Evolutionary conservation across 2,797 vertebrate genomes (phyloP).

Genomic region (Eutrigla gurnardus): DNA sequence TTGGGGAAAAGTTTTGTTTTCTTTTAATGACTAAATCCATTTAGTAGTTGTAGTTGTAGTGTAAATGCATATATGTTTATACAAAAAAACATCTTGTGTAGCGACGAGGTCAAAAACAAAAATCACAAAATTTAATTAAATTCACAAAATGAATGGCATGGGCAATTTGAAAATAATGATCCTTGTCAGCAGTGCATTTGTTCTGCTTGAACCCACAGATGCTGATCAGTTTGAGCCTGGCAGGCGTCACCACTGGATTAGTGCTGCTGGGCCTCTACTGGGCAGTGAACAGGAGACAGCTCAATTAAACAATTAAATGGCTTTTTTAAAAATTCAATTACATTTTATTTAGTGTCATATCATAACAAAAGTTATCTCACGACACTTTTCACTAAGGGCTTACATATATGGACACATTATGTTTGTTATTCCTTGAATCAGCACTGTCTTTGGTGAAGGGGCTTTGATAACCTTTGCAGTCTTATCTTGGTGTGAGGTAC

Average conservation of each 20-base stretch:
- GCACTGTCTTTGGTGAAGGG: not conserved
- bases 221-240: constrained; percentile 6
- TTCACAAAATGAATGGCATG: too few relatives aligned
- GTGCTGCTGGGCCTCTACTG: constrained; percentile 13
- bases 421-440: not conserved
- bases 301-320: not conserved
- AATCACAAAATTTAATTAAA: not conserved
- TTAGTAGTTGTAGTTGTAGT: not conserved
- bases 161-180: not conserved
- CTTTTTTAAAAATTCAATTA: too few relatives aligned
- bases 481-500: not conserved
- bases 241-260: not conserved
- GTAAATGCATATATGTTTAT: not conserved
- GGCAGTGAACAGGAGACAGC: not conserved
- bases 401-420: not conserved
- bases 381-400: too few relatives aligned
- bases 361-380: too few relatives aligned
- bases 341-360: too few relatives aligned
- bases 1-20: not conserved
- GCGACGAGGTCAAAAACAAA: not conserved
- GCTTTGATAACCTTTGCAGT: not conserved
- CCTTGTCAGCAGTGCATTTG: not conserved
- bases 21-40: not conserved
- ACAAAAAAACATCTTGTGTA: not conserved
- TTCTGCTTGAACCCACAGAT: constrained; percentile 34